Percentiles rank a stretch among this genome's conserved stretches.
These are phyloP conservation scores for Napeogenes inachia DNA, from an alignment of 2,888 invertebrate genomes.

Conservation along the genomic window DNA sequence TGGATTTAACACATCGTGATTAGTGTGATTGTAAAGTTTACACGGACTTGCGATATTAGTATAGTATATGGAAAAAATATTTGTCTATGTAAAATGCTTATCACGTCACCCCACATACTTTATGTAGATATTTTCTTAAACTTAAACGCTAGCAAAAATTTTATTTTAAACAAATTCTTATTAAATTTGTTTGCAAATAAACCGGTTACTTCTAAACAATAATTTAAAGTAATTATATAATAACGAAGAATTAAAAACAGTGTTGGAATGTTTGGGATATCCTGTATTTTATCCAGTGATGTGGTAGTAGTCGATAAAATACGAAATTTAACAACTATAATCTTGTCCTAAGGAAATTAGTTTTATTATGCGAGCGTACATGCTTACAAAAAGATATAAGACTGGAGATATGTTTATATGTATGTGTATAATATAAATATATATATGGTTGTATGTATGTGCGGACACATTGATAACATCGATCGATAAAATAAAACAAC, in stretches of 20 bases:
- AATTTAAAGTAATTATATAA: no score
- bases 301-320: constrained; percentile 39
- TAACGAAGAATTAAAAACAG: constrained; percentile 43
- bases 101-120: background rate
- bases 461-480: no score
- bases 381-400: background rate
- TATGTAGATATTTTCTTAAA: background rate
- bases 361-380: background rate
- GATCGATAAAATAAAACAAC: no score
- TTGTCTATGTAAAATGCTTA: constrained; percentile 12
- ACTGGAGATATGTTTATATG: constrained; percentile 33
- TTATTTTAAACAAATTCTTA: no score
- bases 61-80: constrained; percentile 9
- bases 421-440: background rate
- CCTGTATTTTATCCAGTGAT: constrained; percentile 44
- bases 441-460: no score
- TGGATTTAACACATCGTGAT: constrained; percentile 41
- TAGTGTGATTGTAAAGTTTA: constrained; percentile 42
- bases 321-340: constrained; percentile 53
- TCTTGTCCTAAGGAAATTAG: constrained; percentile 15
- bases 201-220: no score
- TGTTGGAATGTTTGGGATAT: constrained; percentile 59
- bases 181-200: no score
- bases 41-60: constrained; percentile 23
- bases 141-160: no score